Conservation (phyloP, 2,888 invertebrate species). For the Drosophila flavopinicola region DNA sequence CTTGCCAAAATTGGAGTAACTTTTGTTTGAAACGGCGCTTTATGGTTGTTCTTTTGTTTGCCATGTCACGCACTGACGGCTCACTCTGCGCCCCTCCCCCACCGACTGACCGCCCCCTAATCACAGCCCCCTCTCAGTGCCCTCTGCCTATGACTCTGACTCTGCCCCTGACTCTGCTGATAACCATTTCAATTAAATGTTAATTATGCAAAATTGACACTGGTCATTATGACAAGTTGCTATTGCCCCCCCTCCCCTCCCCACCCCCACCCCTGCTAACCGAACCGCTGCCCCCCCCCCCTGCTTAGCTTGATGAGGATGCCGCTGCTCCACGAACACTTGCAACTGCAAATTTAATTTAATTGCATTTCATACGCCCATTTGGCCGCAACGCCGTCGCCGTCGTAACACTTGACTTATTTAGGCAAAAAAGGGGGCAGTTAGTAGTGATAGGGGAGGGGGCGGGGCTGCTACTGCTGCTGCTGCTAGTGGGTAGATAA, state of each 20-base stretch:
- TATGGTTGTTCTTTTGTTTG: background rate
- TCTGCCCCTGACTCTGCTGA: conserved; percentile 11
- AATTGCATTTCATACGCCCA: conserved; percentile 80
- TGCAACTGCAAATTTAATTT: conserved; percentile 78
- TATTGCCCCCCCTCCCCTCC: background rate
- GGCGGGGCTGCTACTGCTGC: too few species aligned
- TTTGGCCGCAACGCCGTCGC: conserved; percentile 67
- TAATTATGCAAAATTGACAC: conserved; percentile 76
- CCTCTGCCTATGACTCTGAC: too few species aligned
- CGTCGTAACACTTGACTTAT: conserved; percentile 74
- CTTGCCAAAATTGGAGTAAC: too few species aligned
- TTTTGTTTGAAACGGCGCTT: too few species aligned
- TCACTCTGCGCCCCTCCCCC: background rate
- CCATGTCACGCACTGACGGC: conserved; percentile 58
- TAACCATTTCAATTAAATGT: conserved; percentile 69
- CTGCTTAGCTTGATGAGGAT: too few species aligned
- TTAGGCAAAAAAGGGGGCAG: conserved; percentile 50
- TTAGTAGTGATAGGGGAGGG: background rate
- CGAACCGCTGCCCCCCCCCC: background rate
- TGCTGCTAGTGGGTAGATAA: conserved; percentile 6
- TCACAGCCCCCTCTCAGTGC: background rate
- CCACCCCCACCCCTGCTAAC: background rate
- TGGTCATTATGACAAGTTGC: conserved; percentile 70
- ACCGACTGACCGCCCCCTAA: background rate
- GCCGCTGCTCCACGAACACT: conserved; percentile 42